Evolutionary conservation across 1,140 invertebrate genomes (phyloP).

Genomic region (Ceratitis capitata): DNA sequence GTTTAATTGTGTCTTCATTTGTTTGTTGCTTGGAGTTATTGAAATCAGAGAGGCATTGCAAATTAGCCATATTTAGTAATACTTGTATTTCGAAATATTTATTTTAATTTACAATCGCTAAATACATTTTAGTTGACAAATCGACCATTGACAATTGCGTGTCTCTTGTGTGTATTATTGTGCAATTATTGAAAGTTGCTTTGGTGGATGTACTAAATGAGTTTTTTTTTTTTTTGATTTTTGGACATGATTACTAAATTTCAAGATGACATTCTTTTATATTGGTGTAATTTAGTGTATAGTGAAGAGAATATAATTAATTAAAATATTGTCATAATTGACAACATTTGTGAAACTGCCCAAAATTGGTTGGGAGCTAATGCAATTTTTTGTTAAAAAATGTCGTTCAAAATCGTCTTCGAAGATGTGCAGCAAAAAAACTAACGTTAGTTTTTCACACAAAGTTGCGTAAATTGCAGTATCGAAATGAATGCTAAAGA

Average conservation of each 20-base stretch:
- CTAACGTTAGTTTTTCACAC: too few species aligned
- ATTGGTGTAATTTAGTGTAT: neutral
- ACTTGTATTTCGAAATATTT: neutral
- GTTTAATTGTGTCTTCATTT: conserved; percentile 24
- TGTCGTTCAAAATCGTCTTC: too few species aligned
- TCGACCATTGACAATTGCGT: neutral
- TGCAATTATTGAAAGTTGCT: neutral
- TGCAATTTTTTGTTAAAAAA: too few species aligned
- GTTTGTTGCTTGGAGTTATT: neutral
- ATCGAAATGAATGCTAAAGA: too few species aligned
- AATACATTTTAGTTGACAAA: neutral
- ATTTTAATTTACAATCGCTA: neutral
- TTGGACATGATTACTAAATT: neutral
- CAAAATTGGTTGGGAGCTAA: too few species aligned
- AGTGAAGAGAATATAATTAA: neutral
- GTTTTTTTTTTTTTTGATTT: neutral
- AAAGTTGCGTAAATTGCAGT: too few species aligned
- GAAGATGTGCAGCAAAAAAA: too few species aligned
- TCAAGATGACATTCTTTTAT: neutral
- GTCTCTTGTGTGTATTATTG: neutral
- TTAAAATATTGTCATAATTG: too few species aligned
- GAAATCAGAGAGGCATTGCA: conserved; percentile 21
- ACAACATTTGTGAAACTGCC: too few species aligned
- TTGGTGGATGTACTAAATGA: neutral
- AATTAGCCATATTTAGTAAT: conserved; percentile 36